Base-by-base conservation (phyloP, 2,797 vertebrate genomes). In the Typhlichthys eigenmanni region DNA sequence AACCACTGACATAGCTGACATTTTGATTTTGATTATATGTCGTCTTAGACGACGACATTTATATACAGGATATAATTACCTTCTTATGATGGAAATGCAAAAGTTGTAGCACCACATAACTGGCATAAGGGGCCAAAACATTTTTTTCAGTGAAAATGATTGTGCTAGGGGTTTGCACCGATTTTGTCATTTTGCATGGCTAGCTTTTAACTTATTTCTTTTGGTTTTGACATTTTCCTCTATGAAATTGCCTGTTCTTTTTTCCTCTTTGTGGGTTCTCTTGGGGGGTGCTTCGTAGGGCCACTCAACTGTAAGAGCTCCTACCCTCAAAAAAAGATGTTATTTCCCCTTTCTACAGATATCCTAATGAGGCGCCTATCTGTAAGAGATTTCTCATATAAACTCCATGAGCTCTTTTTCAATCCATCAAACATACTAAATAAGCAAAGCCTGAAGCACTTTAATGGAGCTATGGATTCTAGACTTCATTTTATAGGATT, bases 41-140 rank as follows among this genome's bases (percentile, higher is more conserved):
- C 73, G 60, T 59, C 34, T 71, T 61, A 45, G 12, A 13, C 49
- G 19, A 49, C 57, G 38, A 34, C 69, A 62, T 73, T 80, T 55
- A 60, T 57, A 74, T 60, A 32, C 76, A 60, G 24, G n/a, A 72
- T 60, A 50, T 4, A 43, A 45, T 71, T 12, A 53, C 72, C 66
- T 83, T 72, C 64, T 60, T 61, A 66, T 72, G 66, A 85, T 74
- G 72, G 86, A 71, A 81, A 82, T 88, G 89, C 91, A 90, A 88
- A 89, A 78, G 82, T 89, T 94, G 93, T 93, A 93, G 92, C 92
- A 93, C 76, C 82, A 81, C 85, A 90, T 67, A 82, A 83, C 59
- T 63, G 62, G 71, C 71, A 76, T 68, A 69, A 72, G 68, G 75
- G 72, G 66, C 69, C 60, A 75, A 67, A 66, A 64, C 46, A 66